Base-by-base conservation (phyloP, 1,140 invertebrate species). In the Camponotus pennsylvanicus region DNA sequence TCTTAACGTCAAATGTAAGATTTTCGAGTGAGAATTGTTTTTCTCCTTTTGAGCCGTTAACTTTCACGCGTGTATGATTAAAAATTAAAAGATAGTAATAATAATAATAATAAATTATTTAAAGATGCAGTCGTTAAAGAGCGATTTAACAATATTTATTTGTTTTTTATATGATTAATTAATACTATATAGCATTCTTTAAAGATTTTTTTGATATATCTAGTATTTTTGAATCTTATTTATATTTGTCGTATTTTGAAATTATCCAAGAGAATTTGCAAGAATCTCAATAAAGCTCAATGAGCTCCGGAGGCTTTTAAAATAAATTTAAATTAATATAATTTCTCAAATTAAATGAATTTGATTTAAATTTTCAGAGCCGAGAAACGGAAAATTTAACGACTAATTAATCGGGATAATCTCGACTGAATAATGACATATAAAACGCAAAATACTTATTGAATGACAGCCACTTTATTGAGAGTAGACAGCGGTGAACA, bases 381-480 rank as follows among this genome's bases (percentile, higher is more conserved):
- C 49, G 15, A 52, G 49, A 5, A 52, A 18, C 49, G 49, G 18
- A 52, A 52, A 52, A 52, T 45, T 45, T 7, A 40, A 73, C n/a
- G 15, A 34, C n/a, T 55, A 52, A 71, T 27, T 55, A 49, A 73
- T 37, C 15, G 45, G 69, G 45, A 71, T 71, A 15, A n/a, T 32
- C 27, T 52, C 27, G 8, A 34, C 4, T 52, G 11, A 27, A 15
- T 57, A 73, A 73, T 57, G 15, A 73, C 15, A 52, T 32, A 15
- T 69, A 21, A 52, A 73, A 73, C 70, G 55, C 70, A 13, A 73
- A 63, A 8, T 83, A 21, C 59, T 83, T 61, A 83, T 75, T 83
- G 79, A 83, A 83, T 83, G 69, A 83, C 69, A 83, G 79, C 69
- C 79, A 83, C 79, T 83, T 83, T 83, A 83, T 83, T 83, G 79